Evolutionary conservation across 30 jellyfish, hydroid and myxozoan species (phyloP), one percentile per base, ranked within the genome.

Genomic region (Phacellophora camtschatica): DNA sequence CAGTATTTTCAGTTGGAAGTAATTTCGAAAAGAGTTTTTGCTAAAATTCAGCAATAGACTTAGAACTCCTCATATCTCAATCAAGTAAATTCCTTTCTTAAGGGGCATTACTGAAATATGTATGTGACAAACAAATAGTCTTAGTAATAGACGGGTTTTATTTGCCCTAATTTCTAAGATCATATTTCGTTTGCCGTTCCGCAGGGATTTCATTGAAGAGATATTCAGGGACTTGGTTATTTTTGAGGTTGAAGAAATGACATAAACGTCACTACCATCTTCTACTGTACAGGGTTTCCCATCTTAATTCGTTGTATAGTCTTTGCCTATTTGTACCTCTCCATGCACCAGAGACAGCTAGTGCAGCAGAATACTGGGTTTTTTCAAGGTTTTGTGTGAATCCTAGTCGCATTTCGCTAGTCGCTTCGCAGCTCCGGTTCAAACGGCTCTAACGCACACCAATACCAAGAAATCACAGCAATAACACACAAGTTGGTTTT

Each of bases 321-420:
- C 69, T 76, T 37, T 57, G 88, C 70, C 88, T 57, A 28, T 24
- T 76, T 42, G 84, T 70, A 2, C 71, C 84, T 22, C 84, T 42
- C 84, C 84, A 65, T 3, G 62, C 80, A 4, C 86, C 86, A 24
- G 74, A 13, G 5, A 72, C 86, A 18, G 83, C 83, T 2, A 69
- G 22, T 2, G 70, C 83, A 20, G 83, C 83, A 41, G 76, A 73
- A 20, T 73, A 76, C 41, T 76, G 88, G 42, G 69, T 53, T 24
- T 55, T 75, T 25, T 72, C 86, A 45, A 72, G 86, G 10, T 30
- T 45, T 50, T 30, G 33, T 19, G 77, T 74, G 32, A 74, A 53
- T 3, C 11, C 13, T 50, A 74, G 43, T 2, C 64, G 63, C 87
- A 74, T 74, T 50, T 74, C 63, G n/a, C n/a, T n/a, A n/a, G n/a